A percentile compares a stretch with the other conserved stretches of the same genome.
phyloP scores from a whole-genome alignment of 2,113 vertebrate genomes.

The Nerophis ophidion region DNA sequence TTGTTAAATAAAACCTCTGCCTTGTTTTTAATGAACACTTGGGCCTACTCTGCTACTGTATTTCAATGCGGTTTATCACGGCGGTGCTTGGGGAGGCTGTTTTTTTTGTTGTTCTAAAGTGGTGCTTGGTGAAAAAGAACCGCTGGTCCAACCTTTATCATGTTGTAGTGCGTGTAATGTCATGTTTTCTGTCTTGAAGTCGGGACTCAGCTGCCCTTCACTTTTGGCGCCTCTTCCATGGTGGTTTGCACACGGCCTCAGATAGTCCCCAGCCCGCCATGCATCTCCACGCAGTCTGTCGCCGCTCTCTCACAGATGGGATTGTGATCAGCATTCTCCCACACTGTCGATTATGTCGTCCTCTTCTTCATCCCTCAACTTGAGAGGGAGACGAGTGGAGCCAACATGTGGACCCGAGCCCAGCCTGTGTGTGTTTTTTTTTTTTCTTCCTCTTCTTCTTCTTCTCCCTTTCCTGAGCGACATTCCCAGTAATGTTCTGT shows the following conservation, averaged over 20 bases:
- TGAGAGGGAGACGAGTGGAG: slow-evolving; percentile 41
- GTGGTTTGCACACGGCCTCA: slow-evolving; percentile 87
- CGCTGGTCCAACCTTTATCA: too few species aligned
- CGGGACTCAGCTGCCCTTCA: slow-evolving; percentile 24
- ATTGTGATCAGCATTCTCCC: slow-evolving; percentile 85
- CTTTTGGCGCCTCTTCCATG: slow-evolving; percentile 72
- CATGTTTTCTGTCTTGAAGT: background rate
- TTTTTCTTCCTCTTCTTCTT: slow-evolving; percentile 47
- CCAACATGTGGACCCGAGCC: slow-evolving; percentile 24
- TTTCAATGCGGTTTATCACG: too few species aligned
- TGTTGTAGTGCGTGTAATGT: background rate
- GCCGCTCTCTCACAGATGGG: slow-evolving; percentile 95
- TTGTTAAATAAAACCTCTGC: too few species aligned
- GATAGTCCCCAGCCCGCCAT: background rate
- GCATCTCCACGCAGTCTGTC: slow-evolving; percentile 52
- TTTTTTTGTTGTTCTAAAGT: too few species aligned
- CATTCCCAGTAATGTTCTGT: slow-evolving; percentile 99
- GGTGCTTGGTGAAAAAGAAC: too few species aligned
- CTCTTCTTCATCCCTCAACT: slow-evolving; percentile 58
- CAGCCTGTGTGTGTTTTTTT: slow-evolving; percentile 7
- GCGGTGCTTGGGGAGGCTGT: too few species aligned
- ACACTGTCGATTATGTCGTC: slow-evolving; percentile 56
- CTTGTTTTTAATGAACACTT: too few species aligned
- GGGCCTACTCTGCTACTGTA: too few species aligned
- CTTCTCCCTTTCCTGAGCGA: slow-evolving; percentile 85